phyloP scores from a whole-genome alignment of 1,140 invertebrate genomes.

The Drosophila elegans region DNA sequence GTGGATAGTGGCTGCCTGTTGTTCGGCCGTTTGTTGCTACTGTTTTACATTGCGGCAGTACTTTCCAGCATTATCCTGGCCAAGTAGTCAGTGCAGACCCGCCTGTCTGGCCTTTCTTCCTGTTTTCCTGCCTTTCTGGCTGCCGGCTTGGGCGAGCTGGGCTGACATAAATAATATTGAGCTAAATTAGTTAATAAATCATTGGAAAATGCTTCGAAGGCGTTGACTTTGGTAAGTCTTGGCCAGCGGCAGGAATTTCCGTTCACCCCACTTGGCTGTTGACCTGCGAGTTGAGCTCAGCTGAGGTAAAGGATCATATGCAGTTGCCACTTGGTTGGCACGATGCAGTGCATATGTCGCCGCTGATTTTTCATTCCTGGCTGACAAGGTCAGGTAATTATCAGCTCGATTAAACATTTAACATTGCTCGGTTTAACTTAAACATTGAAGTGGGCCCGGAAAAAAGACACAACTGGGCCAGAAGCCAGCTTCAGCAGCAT shows the following conservation, averaged over 20 bases:
- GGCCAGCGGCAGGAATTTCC: constrained; percentile 12
- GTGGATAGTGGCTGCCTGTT: constrained; percentile 12
- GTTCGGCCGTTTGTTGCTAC: constrained; percentile 28
- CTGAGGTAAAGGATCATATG: not conserved
- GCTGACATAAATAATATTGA: constrained; percentile 60
- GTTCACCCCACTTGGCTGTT: not conserved
- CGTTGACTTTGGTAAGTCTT: constrained; percentile 18
- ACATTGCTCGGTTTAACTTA: constrained; percentile 68
- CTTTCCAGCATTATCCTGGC: constrained; percentile 35
- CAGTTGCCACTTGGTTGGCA: not conserved
- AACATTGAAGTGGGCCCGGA: constrained; percentile 29
- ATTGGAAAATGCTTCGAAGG: constrained; percentile 45
- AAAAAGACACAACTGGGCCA: not conserved
- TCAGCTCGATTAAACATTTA: constrained; percentile 51
- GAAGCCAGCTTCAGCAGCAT: constrained; percentile 4
- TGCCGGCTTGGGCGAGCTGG: constrained; percentile 5
- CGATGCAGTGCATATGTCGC: constrained; percentile 4
- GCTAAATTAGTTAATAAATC: constrained; percentile 77
- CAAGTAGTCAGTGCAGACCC: constrained; percentile 1
- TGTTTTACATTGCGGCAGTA: constrained; percentile 43
- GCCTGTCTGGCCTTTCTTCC: not conserved
- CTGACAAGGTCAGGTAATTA: constrained; percentile 56
- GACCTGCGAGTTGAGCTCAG: not conserved
- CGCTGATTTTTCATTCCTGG: constrained; percentile 14
- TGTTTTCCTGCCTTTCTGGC: constrained; percentile 8